These are phyloP conservation scores for Cercopithecus diana DNA, from an alignment of 2,797 vertebrate species.

Conservation along the genomic window DNA sequence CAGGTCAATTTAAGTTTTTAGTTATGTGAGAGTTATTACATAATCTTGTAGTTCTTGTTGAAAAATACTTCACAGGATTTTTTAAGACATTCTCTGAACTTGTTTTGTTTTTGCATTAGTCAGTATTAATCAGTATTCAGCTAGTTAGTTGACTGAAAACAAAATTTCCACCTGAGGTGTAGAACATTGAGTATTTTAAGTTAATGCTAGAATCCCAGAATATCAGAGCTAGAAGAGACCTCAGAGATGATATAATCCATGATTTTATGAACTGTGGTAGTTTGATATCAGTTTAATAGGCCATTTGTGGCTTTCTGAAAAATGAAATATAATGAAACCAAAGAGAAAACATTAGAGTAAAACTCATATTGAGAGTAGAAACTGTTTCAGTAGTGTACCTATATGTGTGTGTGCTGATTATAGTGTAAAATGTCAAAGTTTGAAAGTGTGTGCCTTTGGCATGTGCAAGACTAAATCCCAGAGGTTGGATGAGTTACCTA, in stretches of 20 bases:
- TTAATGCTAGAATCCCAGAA: not conserved
- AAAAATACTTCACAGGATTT: not conserved
- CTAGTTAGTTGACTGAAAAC: not conserved
- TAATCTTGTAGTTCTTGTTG: not conserved
- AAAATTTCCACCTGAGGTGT: not conserved
- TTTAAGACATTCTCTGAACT: constrained; percentile 22
- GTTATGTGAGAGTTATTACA: not conserved
- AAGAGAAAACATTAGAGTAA: constrained; percentile 5
- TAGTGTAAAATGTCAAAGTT: not conserved
- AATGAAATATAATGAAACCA: constrained; percentile 27
- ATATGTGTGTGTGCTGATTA: not conserved
- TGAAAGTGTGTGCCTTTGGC: not conserved
- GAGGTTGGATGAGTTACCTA: not conserved
- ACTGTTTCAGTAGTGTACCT: not conserved
- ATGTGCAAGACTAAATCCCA: not conserved
- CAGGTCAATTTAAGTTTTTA: constrained; percentile 45
- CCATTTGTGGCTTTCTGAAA: constrained; percentile 14
- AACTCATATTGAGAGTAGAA: not conserved
- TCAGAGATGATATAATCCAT: constrained; percentile 8
- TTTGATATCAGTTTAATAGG: constrained; percentile 38
- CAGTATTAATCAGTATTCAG: not conserved
- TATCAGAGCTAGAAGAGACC: not conserved
- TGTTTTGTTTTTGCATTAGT: constrained; percentile 16
- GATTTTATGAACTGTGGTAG: not conserved
- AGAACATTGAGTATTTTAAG: not conserved